phyloP scores from a whole-genome alignment of 2,888 invertebrate genomes.

The Xylota segnis region DNA sequence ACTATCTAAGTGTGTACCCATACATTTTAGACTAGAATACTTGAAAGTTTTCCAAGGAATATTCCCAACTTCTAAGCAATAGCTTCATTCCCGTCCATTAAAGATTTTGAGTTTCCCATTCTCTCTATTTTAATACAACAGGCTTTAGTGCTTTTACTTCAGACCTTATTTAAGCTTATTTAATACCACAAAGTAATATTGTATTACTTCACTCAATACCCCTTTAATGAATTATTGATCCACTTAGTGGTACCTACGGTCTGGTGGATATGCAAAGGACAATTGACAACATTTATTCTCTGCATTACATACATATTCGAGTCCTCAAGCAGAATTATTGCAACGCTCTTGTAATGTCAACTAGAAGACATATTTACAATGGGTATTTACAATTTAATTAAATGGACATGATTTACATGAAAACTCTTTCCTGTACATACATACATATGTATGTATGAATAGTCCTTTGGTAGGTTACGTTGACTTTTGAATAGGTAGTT shows the following conservation, averaged over 20 bases:
- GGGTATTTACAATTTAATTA: not conserved
- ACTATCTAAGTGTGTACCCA: too few species aligned
- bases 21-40: too few species aligned
- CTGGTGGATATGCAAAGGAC: not conserved
- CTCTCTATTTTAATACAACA: not conserved
- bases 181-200: not conserved
- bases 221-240: not conserved
- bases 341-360: not conserved
- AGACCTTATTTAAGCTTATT: not conserved
- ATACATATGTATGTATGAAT: too few species aligned
- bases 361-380: not conserved
- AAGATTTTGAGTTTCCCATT: too few species aligned
- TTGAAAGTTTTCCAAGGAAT: too few species aligned
- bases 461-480: not conserved
- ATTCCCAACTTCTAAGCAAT: too few species aligned
- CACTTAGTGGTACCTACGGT: not conserved
- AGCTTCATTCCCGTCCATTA: too few species aligned
- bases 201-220: not conserved
- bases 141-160: not conserved
- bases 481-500: not conserved
- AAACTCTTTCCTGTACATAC: not conserved
- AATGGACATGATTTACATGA: not conserved
- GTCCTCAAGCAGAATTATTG: not conserved
- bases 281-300: not conserved
- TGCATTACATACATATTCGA: not conserved